A percentile compares a stretch with the other conserved stretches of the same genome.
Evolutionary conservation across 2,113 vertebrate species (phyloP).

Genomic region (Notothenia rossii): DNA sequence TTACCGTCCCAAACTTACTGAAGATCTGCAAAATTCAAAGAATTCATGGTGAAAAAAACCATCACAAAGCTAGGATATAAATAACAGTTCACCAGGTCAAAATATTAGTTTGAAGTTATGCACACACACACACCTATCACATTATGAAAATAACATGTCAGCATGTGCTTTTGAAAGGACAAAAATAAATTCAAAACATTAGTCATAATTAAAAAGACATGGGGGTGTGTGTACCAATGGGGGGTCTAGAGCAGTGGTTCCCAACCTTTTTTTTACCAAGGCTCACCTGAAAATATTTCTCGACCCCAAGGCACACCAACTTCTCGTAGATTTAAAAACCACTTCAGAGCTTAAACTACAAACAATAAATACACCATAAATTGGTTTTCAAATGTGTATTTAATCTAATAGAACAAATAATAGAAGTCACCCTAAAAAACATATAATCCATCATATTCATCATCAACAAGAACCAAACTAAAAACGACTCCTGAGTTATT

Average conservation of each 20-base stretch:
- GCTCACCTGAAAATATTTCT: too few species aligned
- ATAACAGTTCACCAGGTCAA: not conserved
- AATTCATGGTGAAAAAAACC: not conserved
- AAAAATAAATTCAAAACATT: not conserved
- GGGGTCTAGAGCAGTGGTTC: not conserved
- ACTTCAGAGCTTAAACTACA: too few species aligned
- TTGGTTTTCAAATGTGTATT: too few species aligned
- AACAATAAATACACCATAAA: too few species aligned
- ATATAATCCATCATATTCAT: too few species aligned
- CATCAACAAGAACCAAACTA: too few species aligned
- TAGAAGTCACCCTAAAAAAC: too few species aligned
- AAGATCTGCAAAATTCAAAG: conserved; percentile 87
- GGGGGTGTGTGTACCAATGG: not conserved
- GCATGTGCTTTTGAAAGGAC: not conserved
- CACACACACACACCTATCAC: not conserved
- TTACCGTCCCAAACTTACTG: conserved; percentile 97
- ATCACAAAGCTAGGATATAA: not conserved
- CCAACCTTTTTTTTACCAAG: too few species aligned
- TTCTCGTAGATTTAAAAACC: too few species aligned
- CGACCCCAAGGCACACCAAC: too few species aligned
- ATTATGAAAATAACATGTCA: not conserved
- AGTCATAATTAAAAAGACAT: not conserved
- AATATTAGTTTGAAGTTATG: not conserved
- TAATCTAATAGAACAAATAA: too few species aligned
- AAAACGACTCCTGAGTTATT: too few species aligned